Evolutionary conservation across 2,888 invertebrate species (phyloP).

Genomic region (Drosophila lutescens): DNA sequence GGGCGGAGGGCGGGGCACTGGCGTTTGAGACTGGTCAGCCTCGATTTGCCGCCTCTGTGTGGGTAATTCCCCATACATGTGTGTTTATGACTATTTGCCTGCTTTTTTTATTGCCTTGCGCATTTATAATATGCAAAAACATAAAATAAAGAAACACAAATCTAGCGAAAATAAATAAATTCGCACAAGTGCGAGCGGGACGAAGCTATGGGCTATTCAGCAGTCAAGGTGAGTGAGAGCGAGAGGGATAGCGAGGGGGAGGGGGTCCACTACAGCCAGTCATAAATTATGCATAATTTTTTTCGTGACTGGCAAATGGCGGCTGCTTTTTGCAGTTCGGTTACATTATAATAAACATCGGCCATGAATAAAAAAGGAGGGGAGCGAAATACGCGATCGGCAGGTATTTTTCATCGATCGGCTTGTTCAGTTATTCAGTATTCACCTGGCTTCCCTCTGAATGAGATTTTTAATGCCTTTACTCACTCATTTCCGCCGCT

Average conservation of each 20-base stretch:
- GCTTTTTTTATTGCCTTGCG: slow-evolving; percentile 51
- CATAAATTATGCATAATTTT: slow-evolving; percentile 74
- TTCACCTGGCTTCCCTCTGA: slow-evolving; percentile 19
- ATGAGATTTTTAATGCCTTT: slow-evolving; percentile 29
- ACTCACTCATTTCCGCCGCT: slow-evolving; percentile 17
- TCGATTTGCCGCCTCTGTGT: slow-evolving; percentile 15
- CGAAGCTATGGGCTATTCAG: slow-evolving; percentile 3
- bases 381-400: slow-evolving; percentile 3
- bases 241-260: neutral
- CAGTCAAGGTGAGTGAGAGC: slow-evolving; percentile 10
- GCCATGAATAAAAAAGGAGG: slow-evolving; percentile 25
- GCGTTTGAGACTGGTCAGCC: slow-evolving; percentile 63
- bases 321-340: slow-evolving; percentile 39
- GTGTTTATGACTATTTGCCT: slow-evolving; percentile 42
- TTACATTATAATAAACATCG: slow-evolving; percentile 51
- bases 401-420: slow-evolving; percentile 17
- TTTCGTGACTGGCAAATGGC: slow-evolving; percentile 71
- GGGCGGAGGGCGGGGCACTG: slow-evolving; percentile 41
- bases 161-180: slow-evolving; percentile 30
- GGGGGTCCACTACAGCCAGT: slow-evolving; percentile 60
- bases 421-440: slow-evolving; percentile 14
- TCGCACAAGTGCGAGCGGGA: slow-evolving; percentile 46
- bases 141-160: slow-evolving; percentile 63
- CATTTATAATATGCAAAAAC: slow-evolving; percentile 62
- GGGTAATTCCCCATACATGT: slow-evolving; percentile 6